Percentiles rank a stretch among this genome's conserved stretches.
Conservation (phyloP, 2,797 vertebrate species). For the Ctenochaetus hawaiiensis region DNA sequence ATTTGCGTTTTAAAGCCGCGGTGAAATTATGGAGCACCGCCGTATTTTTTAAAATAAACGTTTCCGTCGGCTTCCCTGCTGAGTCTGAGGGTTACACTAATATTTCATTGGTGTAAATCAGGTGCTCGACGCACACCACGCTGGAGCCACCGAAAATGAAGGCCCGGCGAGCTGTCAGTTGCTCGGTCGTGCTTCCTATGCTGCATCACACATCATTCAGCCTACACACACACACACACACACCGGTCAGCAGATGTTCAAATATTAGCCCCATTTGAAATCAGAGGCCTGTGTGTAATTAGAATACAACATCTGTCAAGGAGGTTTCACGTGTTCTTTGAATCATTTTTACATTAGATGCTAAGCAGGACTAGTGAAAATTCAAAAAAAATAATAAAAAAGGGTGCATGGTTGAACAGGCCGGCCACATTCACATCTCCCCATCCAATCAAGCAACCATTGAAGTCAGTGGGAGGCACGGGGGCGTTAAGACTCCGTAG, state of each 20-base stretch:
- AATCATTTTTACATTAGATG: neutral
- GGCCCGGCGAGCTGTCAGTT: conserved; percentile 71
- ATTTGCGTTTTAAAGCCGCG: conserved; percentile 33
- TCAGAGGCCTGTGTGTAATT: neutral
- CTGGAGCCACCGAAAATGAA: conserved; percentile 60
- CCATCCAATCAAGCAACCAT: conserved; percentile 50
- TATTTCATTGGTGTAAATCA: conserved; percentile 47
- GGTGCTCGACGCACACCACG: conserved; percentile 62
- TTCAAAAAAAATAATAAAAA: neutral
- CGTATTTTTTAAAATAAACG: conserved; percentile 59
- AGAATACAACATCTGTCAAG: neutral
- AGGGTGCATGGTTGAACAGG: no score
- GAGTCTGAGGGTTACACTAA: conserved; percentile 9
- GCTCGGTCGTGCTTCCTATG: conserved; percentile 54
- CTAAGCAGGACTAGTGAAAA: neutral
- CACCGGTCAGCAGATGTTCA: neutral
- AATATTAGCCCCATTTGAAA: no score
- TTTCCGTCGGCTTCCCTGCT: conserved; percentile 22
- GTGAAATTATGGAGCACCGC: conserved; percentile 15
- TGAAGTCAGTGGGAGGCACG: conserved; percentile 53
- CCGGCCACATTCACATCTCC: conserved; percentile 46
- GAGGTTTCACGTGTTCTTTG: neutral
- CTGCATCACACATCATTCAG: conserved; percentile 48
- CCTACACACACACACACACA: no score
- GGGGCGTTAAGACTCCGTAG: conserved; percentile 62